Percentiles rank a stretch among this genome's conserved stretches.
Conservation (phyloP, 2,888 invertebrate genomes). For the Andrena trimmerana region DNA sequence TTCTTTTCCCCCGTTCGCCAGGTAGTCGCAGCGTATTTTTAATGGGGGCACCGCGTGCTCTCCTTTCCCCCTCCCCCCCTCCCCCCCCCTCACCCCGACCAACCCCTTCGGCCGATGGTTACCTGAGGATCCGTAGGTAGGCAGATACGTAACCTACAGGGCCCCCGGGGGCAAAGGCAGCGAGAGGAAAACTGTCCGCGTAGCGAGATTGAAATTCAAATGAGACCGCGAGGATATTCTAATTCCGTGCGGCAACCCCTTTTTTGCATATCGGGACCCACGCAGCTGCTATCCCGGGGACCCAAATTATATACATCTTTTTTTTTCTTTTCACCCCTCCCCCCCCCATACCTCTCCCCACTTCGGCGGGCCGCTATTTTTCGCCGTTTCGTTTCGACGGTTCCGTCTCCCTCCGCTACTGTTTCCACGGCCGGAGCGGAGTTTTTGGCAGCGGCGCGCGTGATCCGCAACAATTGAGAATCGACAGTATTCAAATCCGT, state of each 20-base stretch:
- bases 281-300: conserved; percentile 82
- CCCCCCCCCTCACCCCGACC: conserved; percentile 8
- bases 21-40: conserved; percentile 77
- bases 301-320: conserved; percentile 80
- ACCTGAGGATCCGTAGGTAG: conserved; percentile 76
- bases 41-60: conserved; percentile 74
- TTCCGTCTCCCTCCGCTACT: conserved; percentile 5
- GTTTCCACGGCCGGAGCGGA: neutral
- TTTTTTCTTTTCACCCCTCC: conserved; percentile 12
- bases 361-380: conserved; percentile 36
- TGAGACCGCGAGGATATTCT: conserved; percentile 85
- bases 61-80: conserved; percentile 49
- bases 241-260: conserved; percentile 84
- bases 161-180: conserved; percentile 62
- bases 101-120: conserved; percentile 75
- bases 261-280: conserved; percentile 83
- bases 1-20: conserved; percentile 41
- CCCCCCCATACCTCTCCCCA: conserved; percentile 62
- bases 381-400: conserved; percentile 32
- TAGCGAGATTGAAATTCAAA: conserved; percentile 84
- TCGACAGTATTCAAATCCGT: conserved; percentile 80
- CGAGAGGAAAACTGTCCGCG: conserved; percentile 74
- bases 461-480: conserved; percentile 80
- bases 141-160: conserved; percentile 63
- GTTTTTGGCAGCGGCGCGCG: conserved; percentile 57